These are phyloP conservation scores for Dermolepida albohirtum DNA, from an alignment of 2,888 invertebrate species.

Conservation along the genomic window DNA sequence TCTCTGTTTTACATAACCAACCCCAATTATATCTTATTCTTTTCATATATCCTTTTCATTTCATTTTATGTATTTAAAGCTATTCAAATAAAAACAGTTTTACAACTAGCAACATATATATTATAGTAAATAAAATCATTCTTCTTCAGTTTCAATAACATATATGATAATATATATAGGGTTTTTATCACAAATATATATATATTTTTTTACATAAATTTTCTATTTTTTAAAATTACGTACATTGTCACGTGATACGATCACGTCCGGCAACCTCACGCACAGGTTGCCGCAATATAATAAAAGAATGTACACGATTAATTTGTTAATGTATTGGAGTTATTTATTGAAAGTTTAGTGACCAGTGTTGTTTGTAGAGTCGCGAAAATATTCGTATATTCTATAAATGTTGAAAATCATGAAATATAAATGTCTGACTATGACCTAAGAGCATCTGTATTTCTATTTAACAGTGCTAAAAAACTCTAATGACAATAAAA, in stretches of 20 bases:
- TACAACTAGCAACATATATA: slow-evolving; percentile 36
- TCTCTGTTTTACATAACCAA: slow-evolving; percentile 16
- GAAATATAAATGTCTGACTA: too few species aligned
- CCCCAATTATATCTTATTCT: slow-evolving; percentile 7
- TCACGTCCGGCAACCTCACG: slow-evolving; percentile 13
- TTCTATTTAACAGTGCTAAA: too few species aligned
- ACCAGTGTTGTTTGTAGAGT: too few species aligned
- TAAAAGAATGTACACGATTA: slow-evolving; percentile 22
- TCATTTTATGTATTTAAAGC: slow-evolving; percentile 25
- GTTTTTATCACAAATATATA: slow-evolving; percentile 34
- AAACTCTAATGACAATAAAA: too few species aligned
- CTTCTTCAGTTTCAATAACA: slow-evolving; percentile 15
- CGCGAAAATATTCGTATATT: too few species aligned
- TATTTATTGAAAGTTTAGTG: too few species aligned
- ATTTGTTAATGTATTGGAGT: too few species aligned
- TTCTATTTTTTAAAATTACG: slow-evolving; percentile 36
- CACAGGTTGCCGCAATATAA: slow-evolving; percentile 2
- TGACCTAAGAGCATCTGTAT: too few species aligned
- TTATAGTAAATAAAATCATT: slow-evolving; percentile 19
- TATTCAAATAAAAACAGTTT: slow-evolving; percentile 26
- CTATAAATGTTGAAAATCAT: too few species aligned
- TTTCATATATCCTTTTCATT: not conserved
- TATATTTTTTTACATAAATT: slow-evolving; percentile 34
- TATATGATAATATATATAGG: slow-evolving; percentile 28
- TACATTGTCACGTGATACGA: slow-evolving; percentile 35